Evolutionary conservation across 2,888 invertebrate species (phyloP), one percentile per base, ranked within the genome.

Genomic region (Heliconius aoede): DNA sequence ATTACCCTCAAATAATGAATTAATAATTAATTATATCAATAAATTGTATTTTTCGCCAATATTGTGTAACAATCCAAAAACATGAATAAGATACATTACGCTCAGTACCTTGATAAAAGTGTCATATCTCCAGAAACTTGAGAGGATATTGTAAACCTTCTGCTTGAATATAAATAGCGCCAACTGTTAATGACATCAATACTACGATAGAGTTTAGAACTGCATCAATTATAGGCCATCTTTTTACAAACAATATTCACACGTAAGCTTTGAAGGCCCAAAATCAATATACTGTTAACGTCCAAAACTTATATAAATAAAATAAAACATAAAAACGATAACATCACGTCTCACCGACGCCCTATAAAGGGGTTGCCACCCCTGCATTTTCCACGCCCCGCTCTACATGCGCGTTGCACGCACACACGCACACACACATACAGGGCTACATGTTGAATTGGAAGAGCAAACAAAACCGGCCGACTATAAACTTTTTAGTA

Each of bases 291-390:
- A 24, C 64, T 4, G n/a, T 24, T 24, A 40, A n/a, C 15, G 13
- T 65, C 2, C 4, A 62, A 28, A 65, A 65, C 18, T 40, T 26
- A 40, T 40, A 65, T 65, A 65, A 40, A 65, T 65, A 65, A 65
- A 65, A 65, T 40, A 65, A 65, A 24, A 75, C 78, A 60, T 74
- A 67, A 74, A 78, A 61, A 71, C 60, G 61, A 71, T 26, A 76
- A 72, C 55, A 73, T 71, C 61, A 68, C 62, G 67, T 75, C 61
- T 77, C 75, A 79, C 55, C 60, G 86, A 92, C 84, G 84, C 93
- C 87, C 93, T 92, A 89, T 88, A 86, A 87, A 84, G 83, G 86
- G 83, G 82, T 81, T 74, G 71, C 78, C 84, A 86, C 86, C 86
- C 86, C 84, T 81, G 82, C 82, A 80, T 80, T 81, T 78, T 86